phyloP scores from a whole-genome alignment of 2,797 vertebrate species.

The Stomatorhinus walkeri region DNA sequence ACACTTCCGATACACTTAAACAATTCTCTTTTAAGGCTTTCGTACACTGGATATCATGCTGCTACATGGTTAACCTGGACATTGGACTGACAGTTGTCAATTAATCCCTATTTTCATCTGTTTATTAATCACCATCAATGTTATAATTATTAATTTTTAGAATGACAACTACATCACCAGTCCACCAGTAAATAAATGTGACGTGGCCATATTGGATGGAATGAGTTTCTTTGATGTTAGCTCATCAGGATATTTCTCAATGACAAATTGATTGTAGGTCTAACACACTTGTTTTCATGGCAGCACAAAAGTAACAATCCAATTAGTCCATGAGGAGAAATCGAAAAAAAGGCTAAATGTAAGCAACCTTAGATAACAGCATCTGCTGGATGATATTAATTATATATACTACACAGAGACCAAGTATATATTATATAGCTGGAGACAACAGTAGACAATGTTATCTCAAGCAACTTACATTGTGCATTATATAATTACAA shows the following conservation, averaged over 20 bases:
- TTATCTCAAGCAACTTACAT: constrained; percentile 11
- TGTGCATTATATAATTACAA: background rate
- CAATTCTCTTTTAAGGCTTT: background rate
- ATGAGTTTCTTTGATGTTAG: background rate
- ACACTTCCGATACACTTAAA: background rate
- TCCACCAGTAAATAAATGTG: background rate
- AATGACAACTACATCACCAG: background rate
- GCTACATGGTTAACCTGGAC: background rate
- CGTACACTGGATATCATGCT: background rate
- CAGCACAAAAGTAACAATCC: background rate
- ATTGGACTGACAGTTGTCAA: background rate
- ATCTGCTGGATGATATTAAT: background rate
- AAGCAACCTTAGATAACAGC: constrained; percentile 8
- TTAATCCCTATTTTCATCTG: background rate
- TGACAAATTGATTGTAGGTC: background rate
- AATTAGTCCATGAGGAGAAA: background rate
- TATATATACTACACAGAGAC: constrained; percentile 3
- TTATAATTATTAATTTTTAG: background rate
- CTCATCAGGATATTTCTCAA: background rate
- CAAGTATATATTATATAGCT: background rate
- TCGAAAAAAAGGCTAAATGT: background rate
- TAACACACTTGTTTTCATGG: background rate
- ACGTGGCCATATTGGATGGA: background rate
- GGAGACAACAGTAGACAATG: constrained; percentile 6
- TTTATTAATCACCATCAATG: background rate